These are phyloP conservation scores for Gila orcuttii DNA, from an alignment of 2,113 vertebrate genomes.

Conservation along the genomic window DNA sequence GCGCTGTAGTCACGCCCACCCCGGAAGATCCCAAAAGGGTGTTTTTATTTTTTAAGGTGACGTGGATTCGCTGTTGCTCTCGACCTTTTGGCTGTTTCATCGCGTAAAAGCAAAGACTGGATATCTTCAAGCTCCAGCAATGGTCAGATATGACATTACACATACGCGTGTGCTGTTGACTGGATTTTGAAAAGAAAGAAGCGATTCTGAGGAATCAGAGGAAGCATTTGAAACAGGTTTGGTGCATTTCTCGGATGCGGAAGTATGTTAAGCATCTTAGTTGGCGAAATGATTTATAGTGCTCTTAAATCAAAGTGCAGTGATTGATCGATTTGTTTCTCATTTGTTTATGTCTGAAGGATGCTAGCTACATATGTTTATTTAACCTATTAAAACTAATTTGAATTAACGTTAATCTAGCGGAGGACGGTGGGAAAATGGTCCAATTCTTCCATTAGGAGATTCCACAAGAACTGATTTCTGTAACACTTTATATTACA, in stretches of 20 bases:
- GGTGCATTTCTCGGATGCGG: conserved; percentile 33
- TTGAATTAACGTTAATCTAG: neutral
- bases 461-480: neutral
- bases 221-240: conserved; percentile 41
- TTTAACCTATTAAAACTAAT: neutral
- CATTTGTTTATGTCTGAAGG: neutral
- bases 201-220: conserved; percentile 44
- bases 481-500: neutral
- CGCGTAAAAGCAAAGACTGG: neutral
- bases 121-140: neutral
- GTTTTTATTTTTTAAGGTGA: conserved; percentile 74
- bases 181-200: conserved; percentile 37
- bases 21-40: conserved; percentile 69
- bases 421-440: neutral
- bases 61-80: conserved; percentile 69
- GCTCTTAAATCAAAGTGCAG: neutral
- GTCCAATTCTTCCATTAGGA: neutral
- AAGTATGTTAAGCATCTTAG: conserved; percentile 10
- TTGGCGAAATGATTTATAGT: neutral
- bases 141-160: conserved; percentile 36
- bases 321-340: neutral
- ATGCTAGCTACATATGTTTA: neutral
- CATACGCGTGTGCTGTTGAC: neutral
- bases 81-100: neutral
- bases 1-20: conserved; percentile 66